These are phyloP conservation scores for Eugnorisma glareosa DNA, from an alignment of 2,888 invertebrate species.

Conservation along the genomic window DNA sequence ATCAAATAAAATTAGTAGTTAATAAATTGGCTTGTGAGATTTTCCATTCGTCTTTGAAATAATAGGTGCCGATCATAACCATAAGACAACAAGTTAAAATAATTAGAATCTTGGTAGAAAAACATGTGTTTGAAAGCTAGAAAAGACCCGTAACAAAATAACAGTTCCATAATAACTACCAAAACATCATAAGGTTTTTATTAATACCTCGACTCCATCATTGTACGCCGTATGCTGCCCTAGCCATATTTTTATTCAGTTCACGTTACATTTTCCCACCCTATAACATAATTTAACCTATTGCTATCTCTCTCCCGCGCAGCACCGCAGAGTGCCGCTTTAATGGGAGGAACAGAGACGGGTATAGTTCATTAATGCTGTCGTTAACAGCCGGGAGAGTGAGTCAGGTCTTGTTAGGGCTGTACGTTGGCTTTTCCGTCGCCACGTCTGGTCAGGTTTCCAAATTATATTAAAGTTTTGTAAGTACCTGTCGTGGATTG, in stretches of 20 bases:
- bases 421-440: constrained; percentile 52
- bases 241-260: constrained; percentile 78
- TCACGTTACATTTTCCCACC: constrained; percentile 75
- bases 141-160: constrained; percentile 30
- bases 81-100: neutral
- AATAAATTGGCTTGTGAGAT: neutral
- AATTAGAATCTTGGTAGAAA: neutral
- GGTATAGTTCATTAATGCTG: constrained; percentile 63
- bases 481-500: constrained; percentile 44
- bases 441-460: constrained; percentile 35
- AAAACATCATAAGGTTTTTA: constrained; percentile 58
- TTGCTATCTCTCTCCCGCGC: constrained; percentile 65
- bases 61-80: neutral
- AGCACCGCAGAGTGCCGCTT: constrained; percentile 52
- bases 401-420: constrained; percentile 65
- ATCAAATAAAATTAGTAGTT: neutral
- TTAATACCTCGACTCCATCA: constrained; percentile 69
- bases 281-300: constrained; percentile 67
- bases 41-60: neutral
- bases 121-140: neutral
- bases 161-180: constrained; percentile 31
- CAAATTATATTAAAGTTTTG: constrained; percentile 62
- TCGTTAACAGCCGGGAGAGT: constrained; percentile 59
- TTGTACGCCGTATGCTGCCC: constrained; percentile 70
- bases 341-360: constrained; percentile 73